Evolutionary conservation across 2,113 vertebrate species (phyloP).

Genomic region (Acrocephalus kingi): DNA sequence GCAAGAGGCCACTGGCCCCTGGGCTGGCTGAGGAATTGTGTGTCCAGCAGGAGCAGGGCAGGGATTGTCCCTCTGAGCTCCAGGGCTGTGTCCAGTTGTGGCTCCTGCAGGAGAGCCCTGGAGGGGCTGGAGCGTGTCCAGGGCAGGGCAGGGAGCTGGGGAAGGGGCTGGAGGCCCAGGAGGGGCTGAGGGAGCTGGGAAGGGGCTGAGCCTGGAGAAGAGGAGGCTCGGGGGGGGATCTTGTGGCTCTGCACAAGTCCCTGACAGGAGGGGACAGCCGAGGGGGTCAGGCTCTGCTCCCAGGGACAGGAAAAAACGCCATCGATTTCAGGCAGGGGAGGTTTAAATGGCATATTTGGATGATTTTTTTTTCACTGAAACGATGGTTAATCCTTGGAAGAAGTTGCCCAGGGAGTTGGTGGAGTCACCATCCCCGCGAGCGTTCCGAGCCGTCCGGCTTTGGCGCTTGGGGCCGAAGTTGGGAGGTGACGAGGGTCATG

Average conservation of each 20-base stretch:
- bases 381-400: background rate
- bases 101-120: no score
- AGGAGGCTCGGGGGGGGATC: background rate
- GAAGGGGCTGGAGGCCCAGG: background rate
- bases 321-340: background rate
- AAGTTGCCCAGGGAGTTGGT: accelerated
- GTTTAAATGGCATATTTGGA: accelerated
- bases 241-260: background rate
- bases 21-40: background rate
- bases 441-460: accelerated
- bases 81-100: no score
- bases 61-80: background rate
- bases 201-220: background rate
- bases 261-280: background rate
- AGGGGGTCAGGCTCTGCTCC: background rate
- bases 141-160: no score
- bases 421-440: no score
- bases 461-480: accelerated
- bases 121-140: no score
- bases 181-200: background rate
- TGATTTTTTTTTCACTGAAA: no score
- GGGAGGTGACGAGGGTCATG: background rate
- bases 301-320: background rate
- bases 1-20: background rate
- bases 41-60: background rate